A percentile compares a stretch with the other conserved stretches of the same genome.
phyloP scores from a whole-genome alignment of 35 echinoderm and acorn worm genomes.

The Antedon bifida region DNA sequence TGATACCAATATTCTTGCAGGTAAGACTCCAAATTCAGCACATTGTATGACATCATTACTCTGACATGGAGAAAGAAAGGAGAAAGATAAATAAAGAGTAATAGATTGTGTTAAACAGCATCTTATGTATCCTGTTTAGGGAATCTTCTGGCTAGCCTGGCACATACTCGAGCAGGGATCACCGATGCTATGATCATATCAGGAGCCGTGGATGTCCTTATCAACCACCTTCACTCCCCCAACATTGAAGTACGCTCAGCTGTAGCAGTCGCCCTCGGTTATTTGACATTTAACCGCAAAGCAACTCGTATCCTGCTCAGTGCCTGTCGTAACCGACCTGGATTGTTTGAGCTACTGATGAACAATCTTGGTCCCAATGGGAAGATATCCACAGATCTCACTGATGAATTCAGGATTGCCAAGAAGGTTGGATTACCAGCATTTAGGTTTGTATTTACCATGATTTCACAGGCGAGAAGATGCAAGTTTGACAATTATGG shows the following conservation, averaged over 20 bases:
- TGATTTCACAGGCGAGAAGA: too few species aligned
- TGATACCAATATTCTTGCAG: conserved; percentile 76
- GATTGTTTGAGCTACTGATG: conserved; percentile 64
- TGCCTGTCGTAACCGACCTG: conserved; percentile 58
- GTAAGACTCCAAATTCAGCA: conserved; percentile 2
- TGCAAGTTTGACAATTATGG: too few species aligned
- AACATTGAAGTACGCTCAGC: conserved; percentile 50
- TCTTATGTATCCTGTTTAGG: conserved; percentile 18
- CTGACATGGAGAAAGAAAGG: too few species aligned
- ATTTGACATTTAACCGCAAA: conserved; percentile 76
- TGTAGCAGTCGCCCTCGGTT: conserved; percentile 67
- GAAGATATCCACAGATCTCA: conserved; percentile 81
- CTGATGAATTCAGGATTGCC: conserved; percentile 60
- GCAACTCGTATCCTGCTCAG: conserved; percentile 56
- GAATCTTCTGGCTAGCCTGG: conserved; percentile 73
- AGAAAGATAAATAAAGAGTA: too few species aligned
- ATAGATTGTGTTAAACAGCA: too few species aligned
- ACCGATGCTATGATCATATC: conserved; percentile 78
- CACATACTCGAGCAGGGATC: conserved; percentile 90
- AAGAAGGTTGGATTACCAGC: conserved; percentile 79
- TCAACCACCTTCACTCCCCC: conserved; percentile 57
- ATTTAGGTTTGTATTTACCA: conserved; percentile 44
- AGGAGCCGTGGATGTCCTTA: conserved; percentile 68
- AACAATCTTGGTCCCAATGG: conserved; percentile 86
- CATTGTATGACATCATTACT: not conserved